Evolutionary conservation across 1,140 invertebrate species (phyloP), one percentile per base, ranked within the genome.

Genomic region (Drosophila baimaii): DNA sequence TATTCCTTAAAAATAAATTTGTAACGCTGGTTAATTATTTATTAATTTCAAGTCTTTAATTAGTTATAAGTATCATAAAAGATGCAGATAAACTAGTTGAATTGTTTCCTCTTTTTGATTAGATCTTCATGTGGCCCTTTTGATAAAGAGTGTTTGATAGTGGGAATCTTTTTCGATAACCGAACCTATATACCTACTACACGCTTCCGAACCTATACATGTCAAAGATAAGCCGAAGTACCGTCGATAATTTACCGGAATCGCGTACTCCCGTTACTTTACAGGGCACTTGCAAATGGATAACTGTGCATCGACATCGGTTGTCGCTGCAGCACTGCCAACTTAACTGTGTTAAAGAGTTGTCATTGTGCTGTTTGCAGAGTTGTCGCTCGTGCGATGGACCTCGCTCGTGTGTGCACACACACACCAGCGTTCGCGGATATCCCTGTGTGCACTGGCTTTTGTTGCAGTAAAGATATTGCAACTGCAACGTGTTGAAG

Each of bases 401-500:
- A n/a, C 64, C n/a, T 25, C 10, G 10, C n/a, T 19, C 43, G 23
- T 37, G 17, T 9, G n/a, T n/a, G n/a, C n/a, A n/a, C n/a, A n/a
- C n/a, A n/a, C n/a, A n/a, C n/a, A n/a, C n/a, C n/a, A n/a, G n/a
- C n/a, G n/a, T n/a, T n/a, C n/a, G n/a, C n/a, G n/a, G n/a, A n/a
- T n/a, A n/a, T n/a, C n/a, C n/a, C n/a, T 46, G 19, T 61, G 27
- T 57, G 58, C 29, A 33, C 12, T 61, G 25, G 27, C 65, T 68
- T 62, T 62, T 69, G 65, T 63, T 46, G 29, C 65, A 74, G 81
- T 58, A 64, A 79, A 74, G 81, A 84, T 84, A 84, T 84, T 84
- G 81, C 81, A 84, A 81, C 62, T 84, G 81, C 81, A 84, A 84
- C 81, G 81, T 84, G 81, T 84, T 84, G 81, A 84, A 84, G 81